Evolutionary conservation across 2,113 vertebrate genomes (phyloP).

Genomic region (Emydura subglobosa): DNA sequence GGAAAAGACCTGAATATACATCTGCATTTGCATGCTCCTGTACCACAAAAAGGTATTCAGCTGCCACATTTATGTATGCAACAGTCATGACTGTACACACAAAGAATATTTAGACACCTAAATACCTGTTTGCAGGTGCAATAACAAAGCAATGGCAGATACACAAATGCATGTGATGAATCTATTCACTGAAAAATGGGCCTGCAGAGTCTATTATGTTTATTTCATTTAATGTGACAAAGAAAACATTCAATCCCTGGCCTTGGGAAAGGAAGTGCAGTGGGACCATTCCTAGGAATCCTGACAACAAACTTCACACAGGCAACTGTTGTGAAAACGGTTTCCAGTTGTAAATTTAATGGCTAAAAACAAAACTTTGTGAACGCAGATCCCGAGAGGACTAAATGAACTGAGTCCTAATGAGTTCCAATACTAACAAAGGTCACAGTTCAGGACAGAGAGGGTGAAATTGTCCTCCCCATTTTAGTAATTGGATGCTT

Average conservation of each 20-base stretch:
- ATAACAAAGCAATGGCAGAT: not conserved
- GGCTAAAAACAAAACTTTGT: not conserved
- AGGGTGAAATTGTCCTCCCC: conserved; percentile 56
- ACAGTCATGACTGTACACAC: not conserved
- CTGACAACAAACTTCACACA: conserved; percentile 37
- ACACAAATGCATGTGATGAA: fast-evolving
- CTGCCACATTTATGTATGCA: not conserved
- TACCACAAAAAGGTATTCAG: not conserved
- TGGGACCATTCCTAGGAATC: conserved; percentile 37
- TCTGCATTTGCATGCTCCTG: not conserved
- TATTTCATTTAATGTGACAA: not conserved
- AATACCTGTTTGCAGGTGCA: not conserved
- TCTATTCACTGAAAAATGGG: not conserved
- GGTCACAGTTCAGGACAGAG: conserved; percentile 24
- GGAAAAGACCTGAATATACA: not conserved
- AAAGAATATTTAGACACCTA: not conserved
- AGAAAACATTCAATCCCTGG: not conserved
- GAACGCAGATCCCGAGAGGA: conserved; percentile 9
- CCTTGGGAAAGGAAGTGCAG: conserved; percentile 38
- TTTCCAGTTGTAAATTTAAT: not conserved
- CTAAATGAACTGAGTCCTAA: conserved; percentile 41
- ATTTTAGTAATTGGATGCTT: conserved; percentile 64
- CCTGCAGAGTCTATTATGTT: not conserved
- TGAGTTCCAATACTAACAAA: conserved; percentile 38
- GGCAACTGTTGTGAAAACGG: conserved; percentile 37